Percentiles rank a stretch among this genome's conserved stretches.
These are phyloP conservation scores for Cyclophora albipunctata DNA, from an alignment of 2,888 invertebrate species.

Conservation along the genomic window DNA sequence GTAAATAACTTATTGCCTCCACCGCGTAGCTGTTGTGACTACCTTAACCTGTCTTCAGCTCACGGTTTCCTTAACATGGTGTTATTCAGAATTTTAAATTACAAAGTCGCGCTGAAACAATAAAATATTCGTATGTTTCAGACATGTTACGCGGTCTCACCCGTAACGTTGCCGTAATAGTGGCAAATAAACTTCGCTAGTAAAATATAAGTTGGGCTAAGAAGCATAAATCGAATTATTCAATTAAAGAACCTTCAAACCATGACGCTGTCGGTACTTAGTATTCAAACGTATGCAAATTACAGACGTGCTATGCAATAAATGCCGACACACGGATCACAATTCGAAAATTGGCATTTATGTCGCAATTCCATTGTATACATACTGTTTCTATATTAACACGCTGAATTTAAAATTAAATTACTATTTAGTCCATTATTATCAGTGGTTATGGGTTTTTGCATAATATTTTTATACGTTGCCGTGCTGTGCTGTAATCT, in stretches of 20 bases:
- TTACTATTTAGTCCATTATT: too few species aligned
- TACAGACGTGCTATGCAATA: constrained; percentile 73
- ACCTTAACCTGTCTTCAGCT: constrained; percentile 18
- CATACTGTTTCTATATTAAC: constrained; percentile 9
- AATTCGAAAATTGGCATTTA: constrained; percentile 73
- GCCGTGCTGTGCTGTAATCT: too few species aligned
- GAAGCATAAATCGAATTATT: constrained; percentile 67
- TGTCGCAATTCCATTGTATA: constrained; percentile 54
- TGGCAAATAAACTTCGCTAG: constrained; percentile 21
- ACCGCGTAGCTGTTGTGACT: constrained; percentile 19
- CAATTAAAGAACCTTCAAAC: constrained; percentile 69
- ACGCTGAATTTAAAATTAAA: too few species aligned
- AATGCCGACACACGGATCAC: constrained; percentile 72
- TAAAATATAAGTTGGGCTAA: constrained; percentile 46
- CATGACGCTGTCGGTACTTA: constrained; percentile 62
- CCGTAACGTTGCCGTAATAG: too few species aligned
- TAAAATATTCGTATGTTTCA: background rate
- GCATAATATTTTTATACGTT: too few species aligned
- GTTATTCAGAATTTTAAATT: constrained; percentile 6
- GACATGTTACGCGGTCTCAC: background rate
- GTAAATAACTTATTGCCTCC: constrained; percentile 55
- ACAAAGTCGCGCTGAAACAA: background rate
- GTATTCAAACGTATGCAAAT: constrained; percentile 76
- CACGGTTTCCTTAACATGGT: constrained; percentile 9
- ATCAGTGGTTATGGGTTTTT: background rate